Conservation (phyloP, 2,797 vertebrate species). For the Coilia nasus region DNA sequence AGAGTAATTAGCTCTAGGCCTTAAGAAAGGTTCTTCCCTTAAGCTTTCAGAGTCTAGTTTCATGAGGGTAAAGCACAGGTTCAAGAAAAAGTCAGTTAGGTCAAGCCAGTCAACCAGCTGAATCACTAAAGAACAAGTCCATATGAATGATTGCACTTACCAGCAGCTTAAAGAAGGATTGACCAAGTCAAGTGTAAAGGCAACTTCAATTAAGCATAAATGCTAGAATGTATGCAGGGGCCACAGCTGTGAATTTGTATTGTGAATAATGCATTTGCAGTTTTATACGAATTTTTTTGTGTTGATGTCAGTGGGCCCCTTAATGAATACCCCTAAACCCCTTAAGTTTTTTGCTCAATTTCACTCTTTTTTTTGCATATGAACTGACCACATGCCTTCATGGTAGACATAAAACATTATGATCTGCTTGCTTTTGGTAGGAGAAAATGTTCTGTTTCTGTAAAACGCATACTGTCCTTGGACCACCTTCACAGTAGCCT, state of each 20-base stretch:
- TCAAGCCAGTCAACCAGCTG: background rate
- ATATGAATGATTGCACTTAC: background rate
- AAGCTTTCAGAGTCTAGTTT: background rate
- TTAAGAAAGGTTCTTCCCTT: background rate
- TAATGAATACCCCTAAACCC: too few species aligned
- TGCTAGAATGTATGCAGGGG: background rate
- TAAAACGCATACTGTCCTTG: background rate
- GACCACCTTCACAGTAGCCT: background rate
- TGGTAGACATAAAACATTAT: too few species aligned
- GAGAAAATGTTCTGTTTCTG: too few species aligned
- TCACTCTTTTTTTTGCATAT: background rate
- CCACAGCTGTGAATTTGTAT: too few species aligned
- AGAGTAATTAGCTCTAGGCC: background rate
- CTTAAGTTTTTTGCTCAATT: background rate
- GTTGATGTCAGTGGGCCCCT: too few species aligned
- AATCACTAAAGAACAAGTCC: background rate
- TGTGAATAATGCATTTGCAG: background rate
- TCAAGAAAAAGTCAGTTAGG: background rate
- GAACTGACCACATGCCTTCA: background rate
- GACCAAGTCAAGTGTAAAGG: background rate
- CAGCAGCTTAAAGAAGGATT: background rate
- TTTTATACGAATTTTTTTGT: too few species aligned
- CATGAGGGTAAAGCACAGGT: background rate
- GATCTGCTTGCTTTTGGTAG: too few species aligned
- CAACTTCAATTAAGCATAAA: background rate